Evolutionary conservation across 2,113 vertebrate genomes (phyloP).

Genomic region (Caranx melampygus): DNA sequence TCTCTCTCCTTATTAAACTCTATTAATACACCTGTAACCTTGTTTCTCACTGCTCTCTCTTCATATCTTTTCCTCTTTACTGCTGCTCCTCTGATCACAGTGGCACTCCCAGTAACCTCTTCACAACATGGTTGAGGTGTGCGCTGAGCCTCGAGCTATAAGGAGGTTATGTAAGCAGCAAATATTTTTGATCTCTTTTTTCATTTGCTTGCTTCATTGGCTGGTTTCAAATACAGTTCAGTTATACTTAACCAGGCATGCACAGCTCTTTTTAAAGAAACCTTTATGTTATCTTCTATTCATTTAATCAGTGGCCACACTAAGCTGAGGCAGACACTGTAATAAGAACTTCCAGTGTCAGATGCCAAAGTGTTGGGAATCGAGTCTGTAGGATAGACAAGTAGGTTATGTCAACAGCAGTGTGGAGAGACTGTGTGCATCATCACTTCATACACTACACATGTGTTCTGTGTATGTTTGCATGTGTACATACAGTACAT

Average conservation of each 20-base stretch:
- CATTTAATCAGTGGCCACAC: not conserved
- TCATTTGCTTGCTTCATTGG: not conserved
- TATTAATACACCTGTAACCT: not conserved
- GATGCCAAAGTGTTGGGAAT: not conserved
- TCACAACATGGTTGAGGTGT: not conserved
- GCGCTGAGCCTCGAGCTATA: not conserved
- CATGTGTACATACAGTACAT: not conserved
- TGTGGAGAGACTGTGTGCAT: not conserved
- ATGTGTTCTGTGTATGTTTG: conserved; percentile 19
- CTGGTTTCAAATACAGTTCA: not conserved
- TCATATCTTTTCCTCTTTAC: not conserved
- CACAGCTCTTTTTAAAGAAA: not conserved
- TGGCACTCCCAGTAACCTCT: not conserved
- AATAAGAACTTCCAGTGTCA: not conserved
- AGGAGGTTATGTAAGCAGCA: conserved; percentile 10
- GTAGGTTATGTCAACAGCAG: conserved; percentile 34
- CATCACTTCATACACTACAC: not conserved
- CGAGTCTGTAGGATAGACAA: conserved; percentile 4
- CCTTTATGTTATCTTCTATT: not conserved
- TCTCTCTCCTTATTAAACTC: not conserved
- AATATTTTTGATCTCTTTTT: conserved; percentile 5
- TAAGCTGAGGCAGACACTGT: not conserved
- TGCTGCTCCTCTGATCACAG: conserved; percentile 12
- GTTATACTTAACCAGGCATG: not conserved
- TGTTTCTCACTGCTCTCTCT: not conserved